Evolutionary conservation across 2,888 invertebrate genomes (phyloP), one percentile per base, ranked within the genome.

Genomic region (Perdita meconis): DNA sequence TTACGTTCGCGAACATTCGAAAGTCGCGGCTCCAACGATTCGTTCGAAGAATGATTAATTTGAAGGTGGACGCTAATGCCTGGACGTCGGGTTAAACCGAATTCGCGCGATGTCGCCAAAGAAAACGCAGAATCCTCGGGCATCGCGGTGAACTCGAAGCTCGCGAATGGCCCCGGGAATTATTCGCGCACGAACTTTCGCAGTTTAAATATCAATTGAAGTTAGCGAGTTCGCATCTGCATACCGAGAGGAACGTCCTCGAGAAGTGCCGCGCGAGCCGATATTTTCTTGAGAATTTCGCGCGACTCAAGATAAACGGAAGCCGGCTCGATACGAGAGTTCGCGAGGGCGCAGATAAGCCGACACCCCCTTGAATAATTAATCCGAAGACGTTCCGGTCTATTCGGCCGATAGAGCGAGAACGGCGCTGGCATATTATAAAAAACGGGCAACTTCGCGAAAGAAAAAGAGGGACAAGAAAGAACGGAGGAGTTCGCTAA

Each of bases 401-500:
- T n/a, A 2, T 2, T 24, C 34, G 10, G 12, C 16, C 19, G 47
- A 38, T 4, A 22, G 72, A 47, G 30, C 6, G 38, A 16, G 60
- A 50, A 59, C 8, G 4, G 53, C 2, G 24, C 6, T 44, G 50
- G 26, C 13, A 53, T 44, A 53, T 50, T 24, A 22, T 12, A 63
- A 61, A n/a, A 19, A 34, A 53, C 34, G 2, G 19, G 22, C 24
- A 12, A 22, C 55, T 47, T 50, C 12, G 60, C 47, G 22, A 47
- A 38, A n/a, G 53, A 44, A 24, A 42, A 30, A 34, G 34, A 22
- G n/a, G 42, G 30, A 44, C 26, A 59, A 59, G 63, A 50, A 63
- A 30, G 30, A 13, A 55, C 38, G 22, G 6, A n/a, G n/a, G 50
- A 68, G 79, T 79, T 79, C 71, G 78, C 60, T 76, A 71, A 79